These are phyloP conservation scores for Catharus fuscescens DNA, from an alignment of 2,113 vertebrate species.

Conservation along the genomic window DNA sequence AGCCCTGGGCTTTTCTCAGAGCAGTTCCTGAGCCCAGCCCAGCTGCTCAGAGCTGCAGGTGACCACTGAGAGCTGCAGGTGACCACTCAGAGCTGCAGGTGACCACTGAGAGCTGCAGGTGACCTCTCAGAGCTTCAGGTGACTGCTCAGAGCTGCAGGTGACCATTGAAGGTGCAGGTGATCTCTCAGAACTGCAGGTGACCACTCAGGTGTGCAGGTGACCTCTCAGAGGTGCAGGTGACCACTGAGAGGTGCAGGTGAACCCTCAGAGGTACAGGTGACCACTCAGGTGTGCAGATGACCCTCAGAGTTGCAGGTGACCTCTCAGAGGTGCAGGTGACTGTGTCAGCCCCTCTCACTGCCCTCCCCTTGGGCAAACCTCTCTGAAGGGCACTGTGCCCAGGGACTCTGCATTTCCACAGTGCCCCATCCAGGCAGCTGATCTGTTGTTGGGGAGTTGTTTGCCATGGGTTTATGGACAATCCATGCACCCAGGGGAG, in stretches of 20 bases:
- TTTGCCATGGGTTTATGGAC: neutral
- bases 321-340: neutral
- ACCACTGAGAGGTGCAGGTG: accelerated
- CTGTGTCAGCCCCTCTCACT: accelerated
- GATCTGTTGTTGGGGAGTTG: accelerated
- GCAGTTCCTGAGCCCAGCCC: neutral
- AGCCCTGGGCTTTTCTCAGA: neutral
- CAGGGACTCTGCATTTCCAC: neutral
- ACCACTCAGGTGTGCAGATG: accelerated
- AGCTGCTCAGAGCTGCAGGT: accelerated
- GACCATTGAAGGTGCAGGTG: no score
- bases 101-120: neutral
- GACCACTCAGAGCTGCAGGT: accelerated
- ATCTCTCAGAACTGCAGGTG: accelerated
- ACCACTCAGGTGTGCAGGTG: accelerated
- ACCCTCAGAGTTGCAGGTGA: accelerated
- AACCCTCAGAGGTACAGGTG: accelerated
- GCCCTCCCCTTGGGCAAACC: neutral
- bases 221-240: accelerated
- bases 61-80: neutral
- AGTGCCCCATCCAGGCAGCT: accelerated
- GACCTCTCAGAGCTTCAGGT: accelerated
- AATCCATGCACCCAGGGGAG: neutral
- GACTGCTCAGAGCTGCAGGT: accelerated
- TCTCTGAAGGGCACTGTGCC: accelerated